Percentiles rank a stretch among this genome's conserved stretches.
phyloP scores from a whole-genome alignment of 2,113 vertebrate species.

The Cranoglanis bouderius region DNA sequence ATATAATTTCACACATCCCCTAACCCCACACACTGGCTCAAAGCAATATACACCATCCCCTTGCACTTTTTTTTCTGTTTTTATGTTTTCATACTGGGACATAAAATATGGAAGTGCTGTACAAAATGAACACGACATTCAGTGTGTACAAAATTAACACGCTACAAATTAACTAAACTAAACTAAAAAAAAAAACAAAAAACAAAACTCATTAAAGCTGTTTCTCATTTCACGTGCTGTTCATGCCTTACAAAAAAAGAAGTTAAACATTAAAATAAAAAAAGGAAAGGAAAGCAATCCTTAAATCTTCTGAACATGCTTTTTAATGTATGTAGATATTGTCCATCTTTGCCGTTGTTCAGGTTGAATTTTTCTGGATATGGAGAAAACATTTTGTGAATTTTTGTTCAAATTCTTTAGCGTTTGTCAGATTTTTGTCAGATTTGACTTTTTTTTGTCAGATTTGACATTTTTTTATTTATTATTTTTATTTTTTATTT shows the following conservation, averaged over 20 bases:
- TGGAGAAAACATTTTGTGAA: background rate
- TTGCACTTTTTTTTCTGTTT: slow-evolving; percentile 66
- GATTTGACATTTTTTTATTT: slow-evolving; percentile 48
- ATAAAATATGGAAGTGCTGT: slow-evolving; percentile 85
- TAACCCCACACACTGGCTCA: slow-evolving; percentile 88
- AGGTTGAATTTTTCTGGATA: background rate
- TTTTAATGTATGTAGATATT: slow-evolving; percentile 71
- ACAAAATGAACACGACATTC: slow-evolving; percentile 81
- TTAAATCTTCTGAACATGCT: slow-evolving; percentile 80
- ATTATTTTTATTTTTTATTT: slow-evolving; percentile 78
- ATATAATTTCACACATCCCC: slow-evolving; percentile 94
- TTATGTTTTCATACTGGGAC: slow-evolving; percentile 78
- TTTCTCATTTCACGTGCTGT: slow-evolving; percentile 83
- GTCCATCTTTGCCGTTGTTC: slow-evolving; percentile 18
- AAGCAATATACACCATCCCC: slow-evolving; percentile 93
- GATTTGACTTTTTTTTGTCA: slow-evolving; percentile 53
- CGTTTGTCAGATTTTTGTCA: slow-evolving; percentile 60
- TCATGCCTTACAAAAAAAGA: slow-evolving; percentile 81
- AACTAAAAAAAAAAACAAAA: slow-evolving; percentile 79
- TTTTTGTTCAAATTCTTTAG: slow-evolving; percentile 11
- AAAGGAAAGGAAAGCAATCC: slow-evolving; percentile 56
- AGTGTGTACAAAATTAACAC: slow-evolving; percentile 82
- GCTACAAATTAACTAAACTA: slow-evolving; percentile 64
- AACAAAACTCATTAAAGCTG: slow-evolving; percentile 82
- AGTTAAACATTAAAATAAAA: slow-evolving; percentile 23